Percentiles rank a stretch among this genome's conserved stretches.
Conservation (phyloP, 2,888 invertebrate genomes). For the Formica aserva region DNA sequence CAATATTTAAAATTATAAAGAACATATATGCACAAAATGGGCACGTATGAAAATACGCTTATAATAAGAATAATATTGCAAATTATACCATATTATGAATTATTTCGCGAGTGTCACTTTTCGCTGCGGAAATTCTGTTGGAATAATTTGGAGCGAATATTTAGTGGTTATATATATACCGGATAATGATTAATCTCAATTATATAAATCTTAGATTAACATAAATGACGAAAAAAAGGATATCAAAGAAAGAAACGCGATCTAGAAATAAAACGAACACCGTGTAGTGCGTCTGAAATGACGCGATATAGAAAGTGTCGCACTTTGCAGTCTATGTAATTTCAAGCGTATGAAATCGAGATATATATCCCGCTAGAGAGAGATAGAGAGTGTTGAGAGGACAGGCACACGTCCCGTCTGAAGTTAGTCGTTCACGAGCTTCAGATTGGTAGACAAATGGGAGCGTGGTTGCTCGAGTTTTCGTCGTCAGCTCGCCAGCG, state of each 20-base stretch:
- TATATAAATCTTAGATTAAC: neutral
- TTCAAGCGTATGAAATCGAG: constrained; percentile 16
- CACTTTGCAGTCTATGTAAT: neutral
- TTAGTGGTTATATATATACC: neutral
- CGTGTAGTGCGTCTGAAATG: constrained; percentile 12
- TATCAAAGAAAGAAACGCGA: neutral
- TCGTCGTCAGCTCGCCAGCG: constrained; percentile 1
- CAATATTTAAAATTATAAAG: neutral
- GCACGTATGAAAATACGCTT: neutral
- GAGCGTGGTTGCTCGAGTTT: neutral
- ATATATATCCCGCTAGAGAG: neutral
- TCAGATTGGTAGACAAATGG: neutral
- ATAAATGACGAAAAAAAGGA: neutral
- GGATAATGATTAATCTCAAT: neutral
- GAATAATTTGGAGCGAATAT: neutral
- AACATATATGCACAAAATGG: neutral
- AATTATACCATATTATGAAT: neutral
- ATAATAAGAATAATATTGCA: neutral
- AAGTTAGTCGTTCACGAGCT: constrained; percentile 9
- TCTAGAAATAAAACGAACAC: neutral
- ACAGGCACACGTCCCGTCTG: neutral
- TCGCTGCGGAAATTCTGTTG: neutral
- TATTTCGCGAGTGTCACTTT: neutral
- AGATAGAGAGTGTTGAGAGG: neutral
- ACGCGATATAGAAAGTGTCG: neutral